Conservation (phyloP, 1,140 invertebrate genomes). For the Eueides isabella region DNA sequence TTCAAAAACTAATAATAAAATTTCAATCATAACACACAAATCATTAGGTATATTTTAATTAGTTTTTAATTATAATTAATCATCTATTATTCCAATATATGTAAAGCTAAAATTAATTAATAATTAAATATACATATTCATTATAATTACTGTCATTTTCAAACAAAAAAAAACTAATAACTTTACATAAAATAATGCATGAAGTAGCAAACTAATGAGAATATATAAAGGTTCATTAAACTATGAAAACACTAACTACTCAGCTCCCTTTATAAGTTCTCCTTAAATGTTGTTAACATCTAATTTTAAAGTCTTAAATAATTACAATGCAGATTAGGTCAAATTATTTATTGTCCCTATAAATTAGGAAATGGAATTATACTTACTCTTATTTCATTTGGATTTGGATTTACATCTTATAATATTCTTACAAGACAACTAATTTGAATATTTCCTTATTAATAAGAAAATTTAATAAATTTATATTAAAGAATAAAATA, state of each 20-base stretch:
- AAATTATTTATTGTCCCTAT: background rate
- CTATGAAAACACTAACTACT: conserved; percentile 1
- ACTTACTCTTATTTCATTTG: background rate
- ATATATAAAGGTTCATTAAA: conserved; percentile 7
- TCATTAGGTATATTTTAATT: no score
- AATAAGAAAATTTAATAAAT: background rate
- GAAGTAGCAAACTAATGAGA: background rate
- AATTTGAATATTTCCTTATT: background rate
- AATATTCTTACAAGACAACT: background rate
- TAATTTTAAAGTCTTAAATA: background rate
- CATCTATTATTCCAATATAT: no score
- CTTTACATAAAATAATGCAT: background rate
- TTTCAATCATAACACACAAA: no score
- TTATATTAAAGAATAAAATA: conserved; percentile 1
- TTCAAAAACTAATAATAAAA: no score
- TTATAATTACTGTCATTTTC: background rate
- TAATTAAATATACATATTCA: no score
- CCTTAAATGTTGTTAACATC: background rate
- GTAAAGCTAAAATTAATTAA: no score
- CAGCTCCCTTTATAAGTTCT: background rate
- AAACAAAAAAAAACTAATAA: no score
- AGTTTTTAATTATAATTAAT: no score
- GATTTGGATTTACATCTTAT: background rate
- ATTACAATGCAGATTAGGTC: background rate
- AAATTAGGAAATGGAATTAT: background rate